Evolutionary conservation across 2,113 vertebrate genomes (phyloP).

Genomic region (Hippoglossus stenolepis): DNA sequence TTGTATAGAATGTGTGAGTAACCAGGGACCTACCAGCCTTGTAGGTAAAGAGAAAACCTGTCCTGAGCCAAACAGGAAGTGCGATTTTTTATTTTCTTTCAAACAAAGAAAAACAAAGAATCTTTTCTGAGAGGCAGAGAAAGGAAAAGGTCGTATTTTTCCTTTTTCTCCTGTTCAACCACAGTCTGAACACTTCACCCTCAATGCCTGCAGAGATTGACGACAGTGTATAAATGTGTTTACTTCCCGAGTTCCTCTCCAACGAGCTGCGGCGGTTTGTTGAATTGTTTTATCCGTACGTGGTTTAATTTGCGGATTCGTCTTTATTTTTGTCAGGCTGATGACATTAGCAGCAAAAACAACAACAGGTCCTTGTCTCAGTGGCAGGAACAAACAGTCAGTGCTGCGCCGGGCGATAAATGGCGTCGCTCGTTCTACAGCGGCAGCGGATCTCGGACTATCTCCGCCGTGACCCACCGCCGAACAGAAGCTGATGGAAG

Average conservation of each 20-base stretch:
- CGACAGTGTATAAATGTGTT: neutral
- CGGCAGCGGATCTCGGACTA: too few species aligned
- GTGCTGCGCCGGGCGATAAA: too few species aligned
- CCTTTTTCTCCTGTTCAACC: slow-evolving; percentile 16
- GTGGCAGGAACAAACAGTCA: too few species aligned
- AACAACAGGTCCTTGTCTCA: slow-evolving; percentile 15
- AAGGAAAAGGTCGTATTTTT: neutral
- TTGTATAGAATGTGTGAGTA: too few species aligned
- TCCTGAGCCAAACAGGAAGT: neutral
- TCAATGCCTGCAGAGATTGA: neutral
- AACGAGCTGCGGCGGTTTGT: neutral
- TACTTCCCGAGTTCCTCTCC: slow-evolving; percentile 6
- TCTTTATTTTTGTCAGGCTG: slow-evolving; percentile 40
- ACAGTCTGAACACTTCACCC: neutral
- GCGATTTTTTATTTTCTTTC: too few species aligned
- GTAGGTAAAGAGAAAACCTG: neutral
- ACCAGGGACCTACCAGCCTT: too few species aligned
- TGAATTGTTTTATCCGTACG: neutral
- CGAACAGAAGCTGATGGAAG: too few species aligned
- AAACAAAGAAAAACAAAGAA: neutral
- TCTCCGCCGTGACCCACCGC: too few species aligned
- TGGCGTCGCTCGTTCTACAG: too few species aligned
- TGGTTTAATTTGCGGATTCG: slow-evolving; percentile 22
- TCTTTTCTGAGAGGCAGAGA: neutral
- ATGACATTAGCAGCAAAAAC: slow-evolving; percentile 21